phyloP scores from a whole-genome alignment of 2,888 invertebrate genomes.

The Ichneumoninae sp. region DNA sequence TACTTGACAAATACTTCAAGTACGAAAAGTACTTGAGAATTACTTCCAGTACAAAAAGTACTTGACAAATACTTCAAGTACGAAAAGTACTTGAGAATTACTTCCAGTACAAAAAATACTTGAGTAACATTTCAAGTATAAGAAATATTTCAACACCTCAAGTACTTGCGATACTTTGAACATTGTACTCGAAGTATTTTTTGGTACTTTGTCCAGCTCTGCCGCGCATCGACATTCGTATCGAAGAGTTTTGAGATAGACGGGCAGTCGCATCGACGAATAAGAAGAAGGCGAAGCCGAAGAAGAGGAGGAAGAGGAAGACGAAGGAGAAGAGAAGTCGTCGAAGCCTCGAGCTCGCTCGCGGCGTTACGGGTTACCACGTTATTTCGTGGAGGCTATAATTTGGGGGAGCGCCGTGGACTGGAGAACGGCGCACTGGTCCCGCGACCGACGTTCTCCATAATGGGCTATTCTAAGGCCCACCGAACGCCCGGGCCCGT shows the following conservation, averaged over 20 bases:
- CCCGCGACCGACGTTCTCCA: slow-evolving; percentile 64
- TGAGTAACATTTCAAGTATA: too few species aligned
- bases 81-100: too few species aligned
- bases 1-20: too few species aligned
- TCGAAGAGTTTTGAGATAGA: slow-evolving; percentile 44
- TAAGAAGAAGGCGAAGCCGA: neutral
- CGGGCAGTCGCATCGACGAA: slow-evolving; percentile 48
- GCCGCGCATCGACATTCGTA: slow-evolving; percentile 16
- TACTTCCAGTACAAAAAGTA: too few species aligned
- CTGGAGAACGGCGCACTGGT: slow-evolving; percentile 20
- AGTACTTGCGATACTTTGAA: too few species aligned
- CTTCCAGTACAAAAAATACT: too few species aligned
- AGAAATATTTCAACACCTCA: too few species aligned
- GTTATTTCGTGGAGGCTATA: slow-evolving; percentile 82
- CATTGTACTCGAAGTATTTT: too few species aligned
- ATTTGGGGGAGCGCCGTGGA: slow-evolving; percentile 77
- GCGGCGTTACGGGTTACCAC: slow-evolving; percentile 79
- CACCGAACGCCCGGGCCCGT: slow-evolving; percentile 74
- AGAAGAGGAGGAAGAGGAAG: slow-evolving; percentile 20
- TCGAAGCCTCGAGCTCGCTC: slow-evolving; percentile 66
- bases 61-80: too few species aligned
- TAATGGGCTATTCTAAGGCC: slow-evolving; percentile 81
- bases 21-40: too few species aligned
- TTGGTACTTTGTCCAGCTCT: too few species aligned
- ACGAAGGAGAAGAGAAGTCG: slow-evolving; percentile 18